phyloP scores from a whole-genome alignment of 2,797 vertebrate genomes.

The Dermochelys coriacea region DNA sequence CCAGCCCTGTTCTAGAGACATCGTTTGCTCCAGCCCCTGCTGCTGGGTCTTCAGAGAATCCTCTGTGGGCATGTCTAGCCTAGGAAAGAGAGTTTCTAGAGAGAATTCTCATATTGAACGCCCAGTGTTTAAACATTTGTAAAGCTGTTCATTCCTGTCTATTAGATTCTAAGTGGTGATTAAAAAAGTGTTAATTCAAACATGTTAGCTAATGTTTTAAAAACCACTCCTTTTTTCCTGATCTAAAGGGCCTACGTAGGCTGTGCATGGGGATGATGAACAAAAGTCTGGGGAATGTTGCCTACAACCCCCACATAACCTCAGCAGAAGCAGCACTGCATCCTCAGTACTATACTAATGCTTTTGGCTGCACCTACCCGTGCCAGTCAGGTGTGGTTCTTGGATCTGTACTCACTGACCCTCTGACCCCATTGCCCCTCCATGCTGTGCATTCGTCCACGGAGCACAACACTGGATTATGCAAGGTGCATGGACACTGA shows the following conservation, averaged over 20 bases:
- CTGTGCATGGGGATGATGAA: fast-evolving
- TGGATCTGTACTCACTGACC: fast-evolving
- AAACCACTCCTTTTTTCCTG: neutral
- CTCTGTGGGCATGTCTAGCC: neutral
- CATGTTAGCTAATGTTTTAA: neutral
- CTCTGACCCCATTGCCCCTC: fast-evolving
- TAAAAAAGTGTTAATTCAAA: neutral
- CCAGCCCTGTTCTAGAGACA: neutral
- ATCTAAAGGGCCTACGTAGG: fast-evolving
- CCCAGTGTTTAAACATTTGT: neutral
- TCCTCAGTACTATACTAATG: fast-evolving
- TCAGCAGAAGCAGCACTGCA: neutral
- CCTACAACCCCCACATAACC: fast-evolving
- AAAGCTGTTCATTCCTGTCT: neutral
- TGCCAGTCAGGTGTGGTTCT: neutral
- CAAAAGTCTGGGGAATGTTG: fast-evolving
- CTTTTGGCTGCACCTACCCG: fast-evolving
- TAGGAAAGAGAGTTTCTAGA: neutral
- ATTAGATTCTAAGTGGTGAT: neutral
- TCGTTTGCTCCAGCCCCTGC: neutral
- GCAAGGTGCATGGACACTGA: fast-evolving
- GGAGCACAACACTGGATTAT: too few relatives aligned
- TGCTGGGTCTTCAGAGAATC: neutral
- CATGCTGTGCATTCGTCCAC: fast-evolving
- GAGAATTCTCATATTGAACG: neutral